Base-by-base conservation (phyloP, 2,888 invertebrate genomes). In the Creontiades dilutus region DNA sequence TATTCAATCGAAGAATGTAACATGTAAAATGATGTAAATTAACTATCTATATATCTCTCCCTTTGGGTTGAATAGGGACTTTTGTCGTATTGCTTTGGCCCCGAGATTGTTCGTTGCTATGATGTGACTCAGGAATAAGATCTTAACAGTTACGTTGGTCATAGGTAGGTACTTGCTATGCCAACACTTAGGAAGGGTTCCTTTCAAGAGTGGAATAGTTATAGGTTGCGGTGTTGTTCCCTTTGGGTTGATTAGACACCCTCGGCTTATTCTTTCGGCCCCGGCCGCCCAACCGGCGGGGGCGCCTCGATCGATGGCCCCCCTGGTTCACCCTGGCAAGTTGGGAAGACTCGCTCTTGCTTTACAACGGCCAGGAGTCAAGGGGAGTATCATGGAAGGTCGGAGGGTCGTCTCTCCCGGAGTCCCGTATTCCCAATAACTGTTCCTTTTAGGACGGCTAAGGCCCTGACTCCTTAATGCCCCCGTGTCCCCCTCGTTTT, bases 191-290 rank as follows among this genome's bases (percentile, higher is more conserved):
- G 37, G 37, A 37, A 37, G 37, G 37, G 7, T 37, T 37, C 37
- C 37, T 37, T 37, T 7, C 3, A 2, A 2, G 2, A 4, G 37
- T 37, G 7, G 37, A 37, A 37, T 37, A 4, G 37, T 37, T 37
- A 37, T 37, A 57, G 16, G 68, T 23, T 27, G 68, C 68, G 19
- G 68, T 68, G 68, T 68, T 68, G 68, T 68, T 68, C 23, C 23
- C 78, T 78, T 78, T 47, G 78, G 78, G 78, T 78, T 78, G 78
- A 78, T 78, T 78, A 46, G 78, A 46, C 78, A 47, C 78, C 47
- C 78, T 76, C 16, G 78, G 78, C 78, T 78, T 16, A 37, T 78
- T 78, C 78, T 47, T 78, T 78, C 19, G 47, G 78, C n/a, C 78
- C 46, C 78, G 46, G 78, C 47, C 78, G 78, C 78, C 78, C 78